phyloP scores from a whole-genome alignment of 2,888 invertebrate genomes.

The Clostera curtula region DNA sequence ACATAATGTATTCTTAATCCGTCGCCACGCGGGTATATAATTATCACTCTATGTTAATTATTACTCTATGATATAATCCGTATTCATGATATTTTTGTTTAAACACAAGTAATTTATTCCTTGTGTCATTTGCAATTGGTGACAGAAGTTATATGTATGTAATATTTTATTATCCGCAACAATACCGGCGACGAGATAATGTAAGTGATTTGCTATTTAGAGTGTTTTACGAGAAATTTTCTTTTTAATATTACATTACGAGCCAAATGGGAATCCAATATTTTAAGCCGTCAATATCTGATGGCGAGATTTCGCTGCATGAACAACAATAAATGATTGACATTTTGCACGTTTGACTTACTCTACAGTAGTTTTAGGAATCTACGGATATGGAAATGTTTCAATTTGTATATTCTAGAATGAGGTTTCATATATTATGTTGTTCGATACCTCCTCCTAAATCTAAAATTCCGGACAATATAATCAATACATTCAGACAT shows the following conservation, averaged over 20 bases:
- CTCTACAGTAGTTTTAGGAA: slow-evolving; percentile 39
- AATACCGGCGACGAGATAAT: slow-evolving; percentile 66
- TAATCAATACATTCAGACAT: too few relatives aligned
- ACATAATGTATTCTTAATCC: too few relatives aligned
- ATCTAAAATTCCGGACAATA: too few relatives aligned
- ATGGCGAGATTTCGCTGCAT: slow-evolving; percentile 60
- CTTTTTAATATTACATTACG: slow-evolving; percentile 43
- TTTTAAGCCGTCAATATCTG: slow-evolving; percentile 54
- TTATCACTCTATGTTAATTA: background rate
- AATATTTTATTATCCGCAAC: slow-evolving; percentile 57
- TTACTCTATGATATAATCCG: slow-evolving; percentile 6
- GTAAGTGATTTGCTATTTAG: slow-evolving; percentile 65
- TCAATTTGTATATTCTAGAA: slow-evolving; percentile 2
- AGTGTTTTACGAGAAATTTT: slow-evolving; percentile 48
- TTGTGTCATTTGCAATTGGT: slow-evolving; percentile 14
- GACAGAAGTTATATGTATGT: slow-evolving; percentile 23
- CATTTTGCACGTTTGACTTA: slow-evolving; percentile 53
- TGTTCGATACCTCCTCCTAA: too few relatives aligned
- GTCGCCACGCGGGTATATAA: too few relatives aligned
- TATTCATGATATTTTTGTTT: slow-evolving; percentile 10
- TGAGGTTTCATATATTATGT: too few relatives aligned
- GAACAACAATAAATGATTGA: slow-evolving; percentile 41
- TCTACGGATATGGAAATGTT: slow-evolving; percentile 9
- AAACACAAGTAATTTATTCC: slow-evolving; percentile 8
- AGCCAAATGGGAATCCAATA: slow-evolving; percentile 38